Conservation (phyloP, 2,797 vertebrate species). For the Danio kyathit region DNA sequence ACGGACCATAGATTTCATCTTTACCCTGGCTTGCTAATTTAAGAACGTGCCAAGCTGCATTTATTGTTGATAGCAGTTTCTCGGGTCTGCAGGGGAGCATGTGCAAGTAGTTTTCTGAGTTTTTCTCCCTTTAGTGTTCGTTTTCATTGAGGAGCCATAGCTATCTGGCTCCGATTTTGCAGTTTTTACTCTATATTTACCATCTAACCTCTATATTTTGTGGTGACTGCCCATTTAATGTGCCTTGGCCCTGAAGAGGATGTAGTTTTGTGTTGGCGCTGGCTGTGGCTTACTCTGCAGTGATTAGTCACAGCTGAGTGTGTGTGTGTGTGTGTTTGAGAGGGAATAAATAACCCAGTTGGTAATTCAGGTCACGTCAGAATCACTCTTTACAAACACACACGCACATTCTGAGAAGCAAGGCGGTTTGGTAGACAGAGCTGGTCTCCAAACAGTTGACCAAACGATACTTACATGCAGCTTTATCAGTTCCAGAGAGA, state of each 20-base stretch:
- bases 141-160: background rate
- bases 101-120: background rate
- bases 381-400: conserved; percentile 33
- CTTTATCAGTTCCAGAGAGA: background rate
- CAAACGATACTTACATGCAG: background rate
- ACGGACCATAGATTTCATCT: conserved; percentile 2
- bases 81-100: background rate
- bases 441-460: conserved; percentile 10
- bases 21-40: background rate
- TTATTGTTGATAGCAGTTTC: conserved; percentile 11
- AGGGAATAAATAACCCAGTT: conserved; percentile 43
- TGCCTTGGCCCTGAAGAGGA: conserved; percentile 36
- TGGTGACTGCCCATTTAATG: conserved; percentile 13
- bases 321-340: conserved; percentile 6
- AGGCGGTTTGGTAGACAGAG: background rate
- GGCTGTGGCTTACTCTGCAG: conserved; percentile 28
- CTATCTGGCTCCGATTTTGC: background rate
- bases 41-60: background rate
- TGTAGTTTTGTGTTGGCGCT: conserved; percentile 37
- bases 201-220: conserved; percentile 18
- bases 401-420: conserved; percentile 2
- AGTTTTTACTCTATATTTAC: background rate
- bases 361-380: conserved; percentile 52
- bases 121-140: background rate
- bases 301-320: conserved; percentile 53